These are phyloP conservation scores for Mizuhopecten yessoensis DNA, from an alignment of 1,140 invertebrate genomes.

Conservation along the genomic window DNA sequence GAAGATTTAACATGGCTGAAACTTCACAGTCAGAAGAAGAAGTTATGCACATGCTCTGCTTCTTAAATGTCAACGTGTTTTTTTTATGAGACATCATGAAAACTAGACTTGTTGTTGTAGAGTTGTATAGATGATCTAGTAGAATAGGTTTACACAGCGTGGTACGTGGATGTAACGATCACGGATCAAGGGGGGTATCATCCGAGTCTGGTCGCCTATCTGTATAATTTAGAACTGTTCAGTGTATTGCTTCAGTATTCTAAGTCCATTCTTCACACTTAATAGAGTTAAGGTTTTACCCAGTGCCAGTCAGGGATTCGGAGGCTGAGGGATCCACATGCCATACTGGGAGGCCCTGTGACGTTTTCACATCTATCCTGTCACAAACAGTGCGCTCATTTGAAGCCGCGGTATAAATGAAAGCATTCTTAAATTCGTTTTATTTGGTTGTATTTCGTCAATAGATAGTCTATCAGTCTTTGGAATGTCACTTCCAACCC, in stretches of 20 bases:
- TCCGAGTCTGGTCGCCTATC: not conserved
- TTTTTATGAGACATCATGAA: conserved; percentile 9
- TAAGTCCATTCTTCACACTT: conserved; percentile 8
- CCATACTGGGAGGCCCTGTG: not conserved
- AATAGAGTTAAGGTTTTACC: not conserved
- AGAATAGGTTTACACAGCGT: not conserved
- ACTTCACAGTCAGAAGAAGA: not conserved
- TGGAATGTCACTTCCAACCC: not conserved
- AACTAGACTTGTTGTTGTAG: not conserved
- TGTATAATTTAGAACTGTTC: not conserved
- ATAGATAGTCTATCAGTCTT: not conserved
- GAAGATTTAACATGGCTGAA: not conserved
- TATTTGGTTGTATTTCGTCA: conserved; percentile 32
- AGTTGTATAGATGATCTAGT: not conserved
- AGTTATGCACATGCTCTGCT: not conserved
- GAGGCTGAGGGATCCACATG: not conserved
- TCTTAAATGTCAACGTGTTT: not conserved
- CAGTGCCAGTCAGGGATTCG: not conserved
- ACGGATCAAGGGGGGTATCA: not conserved
- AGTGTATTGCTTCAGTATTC: not conserved
- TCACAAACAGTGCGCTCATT: not conserved
- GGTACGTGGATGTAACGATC: not conserved
- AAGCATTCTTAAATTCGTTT: not conserved
- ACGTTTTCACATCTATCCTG: not conserved
- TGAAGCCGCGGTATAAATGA: not conserved